Evolutionary conservation across 2,797 vertebrate genomes (phyloP).

Genomic region (Pseudomugil tenellus): DNA sequence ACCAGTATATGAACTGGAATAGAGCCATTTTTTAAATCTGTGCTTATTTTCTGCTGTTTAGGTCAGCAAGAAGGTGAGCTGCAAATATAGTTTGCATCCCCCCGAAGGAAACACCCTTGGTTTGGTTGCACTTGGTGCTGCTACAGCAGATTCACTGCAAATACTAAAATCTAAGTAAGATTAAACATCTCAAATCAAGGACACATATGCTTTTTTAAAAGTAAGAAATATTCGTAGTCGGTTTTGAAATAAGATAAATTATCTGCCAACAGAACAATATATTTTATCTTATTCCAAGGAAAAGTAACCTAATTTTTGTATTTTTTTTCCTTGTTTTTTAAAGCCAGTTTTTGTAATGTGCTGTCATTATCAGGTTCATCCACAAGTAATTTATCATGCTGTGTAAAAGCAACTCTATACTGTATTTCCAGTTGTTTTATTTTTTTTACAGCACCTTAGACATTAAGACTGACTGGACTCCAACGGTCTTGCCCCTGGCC

Average conservation of each 20-base stretch:
- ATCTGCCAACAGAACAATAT: too few species aligned
- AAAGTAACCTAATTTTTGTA: too few species aligned
- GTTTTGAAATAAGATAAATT: too few species aligned
- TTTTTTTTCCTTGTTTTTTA: too few species aligned
- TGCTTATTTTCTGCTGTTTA: not conserved
- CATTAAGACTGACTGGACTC: slow-evolving; percentile 4
- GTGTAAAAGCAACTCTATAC: slow-evolving; percentile 1
- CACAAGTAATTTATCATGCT: slow-evolving; percentile 44
- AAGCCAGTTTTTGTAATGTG: too few species aligned
- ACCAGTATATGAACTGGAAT: not conserved
- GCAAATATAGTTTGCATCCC: not conserved
- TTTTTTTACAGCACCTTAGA: not conserved
- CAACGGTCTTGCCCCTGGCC: not conserved
- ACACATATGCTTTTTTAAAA: too few species aligned
- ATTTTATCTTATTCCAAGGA: too few species aligned
- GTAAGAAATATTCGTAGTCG: too few species aligned
- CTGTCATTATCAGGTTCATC: slow-evolving; percentile 3
- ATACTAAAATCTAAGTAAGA: too few species aligned
- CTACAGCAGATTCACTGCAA: slow-evolving; percentile 14
- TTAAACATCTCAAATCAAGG: too few species aligned
- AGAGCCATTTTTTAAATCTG: not conserved
- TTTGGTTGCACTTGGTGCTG: not conserved
- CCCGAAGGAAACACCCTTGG: too few species aligned
- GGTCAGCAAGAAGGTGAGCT: not conserved
- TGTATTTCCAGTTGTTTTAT: not conserved